phyloP scores from a whole-genome alignment of 2,113 vertebrate species.

The Poeciliopsis occidentalis region DNA sequence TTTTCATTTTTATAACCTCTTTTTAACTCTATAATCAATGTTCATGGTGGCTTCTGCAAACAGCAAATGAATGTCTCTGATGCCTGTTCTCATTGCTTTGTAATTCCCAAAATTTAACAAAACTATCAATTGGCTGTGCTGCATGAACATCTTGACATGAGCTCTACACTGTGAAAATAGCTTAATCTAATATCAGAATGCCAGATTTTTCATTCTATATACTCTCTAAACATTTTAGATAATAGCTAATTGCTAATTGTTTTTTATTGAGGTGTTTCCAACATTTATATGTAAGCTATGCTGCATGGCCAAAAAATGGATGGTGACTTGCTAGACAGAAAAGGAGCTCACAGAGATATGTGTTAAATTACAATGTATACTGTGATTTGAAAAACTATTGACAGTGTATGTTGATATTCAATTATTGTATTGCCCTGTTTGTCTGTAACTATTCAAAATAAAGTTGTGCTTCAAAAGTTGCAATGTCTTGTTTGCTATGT shows the following conservation, averaged over 20 bases:
- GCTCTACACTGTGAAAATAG: slow-evolving; percentile 4
- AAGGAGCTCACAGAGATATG: not conserved
- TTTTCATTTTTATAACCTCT: not conserved
- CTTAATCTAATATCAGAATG: not conserved
- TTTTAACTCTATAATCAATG: not conserved
- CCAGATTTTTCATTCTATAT: not conserved
- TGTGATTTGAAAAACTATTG: not conserved
- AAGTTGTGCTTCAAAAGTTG: slow-evolving; percentile 19
- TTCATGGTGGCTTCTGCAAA: not conserved
- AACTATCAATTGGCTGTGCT: slow-evolving; percentile 1
- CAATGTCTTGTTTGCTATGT: not conserved
- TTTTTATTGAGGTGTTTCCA: not conserved
- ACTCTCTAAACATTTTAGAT: not conserved
- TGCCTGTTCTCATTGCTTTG: not conserved
- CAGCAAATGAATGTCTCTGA: not conserved
- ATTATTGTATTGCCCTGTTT: slow-evolving; percentile 13
- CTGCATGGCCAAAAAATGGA: not conserved
- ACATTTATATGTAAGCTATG: not conserved
- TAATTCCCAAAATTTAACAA: not conserved
- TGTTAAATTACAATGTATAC: slow-evolving; percentile 15
- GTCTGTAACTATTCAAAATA: slow-evolving; percentile 30
- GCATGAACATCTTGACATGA: not conserved
- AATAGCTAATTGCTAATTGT: slow-evolving; percentile 5
- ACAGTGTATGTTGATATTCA: slow-evolving; percentile 19
- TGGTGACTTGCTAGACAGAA: not conserved